A percentile compares a stretch with the other conserved stretches of the same genome.
phyloP scores from a whole-genome alignment of 2,797 vertebrate genomes.

The Myotis findleyi region DNA sequence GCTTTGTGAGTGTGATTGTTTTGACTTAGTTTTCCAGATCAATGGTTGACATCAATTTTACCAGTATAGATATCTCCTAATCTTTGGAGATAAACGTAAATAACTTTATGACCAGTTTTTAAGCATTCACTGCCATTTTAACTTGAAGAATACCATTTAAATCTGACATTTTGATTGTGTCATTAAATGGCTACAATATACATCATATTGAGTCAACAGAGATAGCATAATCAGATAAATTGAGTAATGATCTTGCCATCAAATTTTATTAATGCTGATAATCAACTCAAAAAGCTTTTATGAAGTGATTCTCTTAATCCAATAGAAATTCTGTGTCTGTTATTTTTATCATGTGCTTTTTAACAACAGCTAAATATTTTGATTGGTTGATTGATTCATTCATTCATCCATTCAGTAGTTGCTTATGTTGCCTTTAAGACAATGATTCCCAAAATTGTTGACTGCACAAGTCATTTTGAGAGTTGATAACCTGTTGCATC shows the following conservation, averaged over 20 bases:
- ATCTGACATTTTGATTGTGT: neutral
- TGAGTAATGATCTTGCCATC: neutral
- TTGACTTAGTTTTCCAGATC: neutral
- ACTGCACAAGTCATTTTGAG: neutral
- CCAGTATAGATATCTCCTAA: neutral
- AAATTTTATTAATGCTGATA: conserved; percentile 40
- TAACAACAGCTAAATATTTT: neutral
- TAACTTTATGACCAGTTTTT: neutral
- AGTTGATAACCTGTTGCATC: neutral
- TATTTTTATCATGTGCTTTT: conserved; percentile 10
- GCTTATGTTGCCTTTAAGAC: neutral
- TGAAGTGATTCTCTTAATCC: neutral
- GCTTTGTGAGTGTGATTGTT: neutral
- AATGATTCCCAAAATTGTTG: neutral
- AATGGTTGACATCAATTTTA: neutral
- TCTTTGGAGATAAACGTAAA: neutral
- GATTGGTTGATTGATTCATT: neutral
- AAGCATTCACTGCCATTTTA: conserved; percentile 14
- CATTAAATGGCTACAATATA: neutral
- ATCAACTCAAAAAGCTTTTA: neutral
- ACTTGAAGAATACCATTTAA: conserved; percentile 22
- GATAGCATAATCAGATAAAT: conserved; percentile 18
- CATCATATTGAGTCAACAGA: neutral
- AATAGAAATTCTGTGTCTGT: neutral
- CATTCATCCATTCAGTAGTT: neutral